Conservation (phyloP, 2,888 invertebrate genomes). For the Ceratothoa steindachneri region DNA sequence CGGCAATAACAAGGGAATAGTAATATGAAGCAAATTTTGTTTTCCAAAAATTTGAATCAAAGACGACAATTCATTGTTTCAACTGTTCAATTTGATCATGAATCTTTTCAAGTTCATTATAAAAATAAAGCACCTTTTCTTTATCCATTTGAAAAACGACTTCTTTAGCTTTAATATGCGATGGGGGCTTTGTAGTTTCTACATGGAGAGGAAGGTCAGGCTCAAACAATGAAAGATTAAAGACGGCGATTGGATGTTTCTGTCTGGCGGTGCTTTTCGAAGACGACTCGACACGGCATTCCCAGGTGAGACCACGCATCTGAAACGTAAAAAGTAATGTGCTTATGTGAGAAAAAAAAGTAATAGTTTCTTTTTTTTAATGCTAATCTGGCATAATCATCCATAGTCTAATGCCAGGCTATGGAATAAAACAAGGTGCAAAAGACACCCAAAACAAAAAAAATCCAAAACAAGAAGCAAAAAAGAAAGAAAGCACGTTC, state of each 20-base stretch:
- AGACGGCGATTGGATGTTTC: neutral
- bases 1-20: too few relatives aligned
- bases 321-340: neutral
- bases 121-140: neutral
- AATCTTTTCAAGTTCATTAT: slow-evolving; percentile 7
- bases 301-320: neutral
- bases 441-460: too few relatives aligned
- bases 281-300: neutral
- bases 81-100: neutral
- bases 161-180: neutral
- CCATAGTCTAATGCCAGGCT: too few relatives aligned
- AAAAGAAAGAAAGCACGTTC: too few relatives aligned
- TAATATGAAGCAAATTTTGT: too few relatives aligned
- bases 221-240: neutral
- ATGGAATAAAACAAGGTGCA: too few relatives aligned
- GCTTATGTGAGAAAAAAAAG: too few relatives aligned
- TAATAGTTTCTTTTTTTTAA: too few relatives aligned
- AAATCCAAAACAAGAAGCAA: too few relatives aligned
- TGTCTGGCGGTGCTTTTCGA: neutral
- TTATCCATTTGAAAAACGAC: neutral
- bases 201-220: neutral
- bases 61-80: neutral
- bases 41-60: too few relatives aligned
- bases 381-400: too few relatives aligned
- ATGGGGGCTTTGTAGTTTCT: neutral